These are phyloP conservation scores for Rana temporaria DNA, from an alignment of 2,113 vertebrate species.

Conservation along the genomic window DNA sequence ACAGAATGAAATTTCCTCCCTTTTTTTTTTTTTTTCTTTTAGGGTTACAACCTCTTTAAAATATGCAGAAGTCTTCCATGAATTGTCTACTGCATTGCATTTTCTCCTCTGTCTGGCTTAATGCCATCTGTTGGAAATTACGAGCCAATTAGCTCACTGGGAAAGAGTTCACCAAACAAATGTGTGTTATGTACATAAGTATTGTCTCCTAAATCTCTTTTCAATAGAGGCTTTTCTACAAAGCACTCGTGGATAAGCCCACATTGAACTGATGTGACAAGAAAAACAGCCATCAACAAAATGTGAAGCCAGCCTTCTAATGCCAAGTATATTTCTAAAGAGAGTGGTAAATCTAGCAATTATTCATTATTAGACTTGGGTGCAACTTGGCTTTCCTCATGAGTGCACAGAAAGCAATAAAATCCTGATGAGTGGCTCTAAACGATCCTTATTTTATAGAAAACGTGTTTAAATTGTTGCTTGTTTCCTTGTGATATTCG, in stretches of 20 bases:
- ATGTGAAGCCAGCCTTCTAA: constrained; percentile 6
- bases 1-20: too few relatives aligned
- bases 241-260: constrained; percentile 33
- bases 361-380: constrained; percentile 20
- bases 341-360: constrained; percentile 6
- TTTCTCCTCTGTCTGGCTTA: background rate
- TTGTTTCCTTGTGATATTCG: too few relatives aligned
- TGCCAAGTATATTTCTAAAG: constrained; percentile 16
- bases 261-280: constrained; percentile 5
- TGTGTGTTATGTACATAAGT: constrained; percentile 37
- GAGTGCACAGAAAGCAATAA: background rate
- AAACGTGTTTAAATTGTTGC: too few relatives aligned
- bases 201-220: constrained; percentile 45
- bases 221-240: constrained; percentile 52
- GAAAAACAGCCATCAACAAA: constrained; percentile 47
- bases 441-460: too few relatives aligned
- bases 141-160: constrained; percentile 48
- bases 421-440: too few relatives aligned
- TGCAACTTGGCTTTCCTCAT: background rate
- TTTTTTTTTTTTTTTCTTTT: too few relatives aligned
- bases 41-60: too few relatives aligned
- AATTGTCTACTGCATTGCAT: background rate
- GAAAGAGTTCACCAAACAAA: constrained; percentile 40
- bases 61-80: background rate
- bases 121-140: constrained; percentile 42